phyloP scores from a whole-genome alignment of 2,888 invertebrate genomes.

The Agrotis ipsilon region DNA sequence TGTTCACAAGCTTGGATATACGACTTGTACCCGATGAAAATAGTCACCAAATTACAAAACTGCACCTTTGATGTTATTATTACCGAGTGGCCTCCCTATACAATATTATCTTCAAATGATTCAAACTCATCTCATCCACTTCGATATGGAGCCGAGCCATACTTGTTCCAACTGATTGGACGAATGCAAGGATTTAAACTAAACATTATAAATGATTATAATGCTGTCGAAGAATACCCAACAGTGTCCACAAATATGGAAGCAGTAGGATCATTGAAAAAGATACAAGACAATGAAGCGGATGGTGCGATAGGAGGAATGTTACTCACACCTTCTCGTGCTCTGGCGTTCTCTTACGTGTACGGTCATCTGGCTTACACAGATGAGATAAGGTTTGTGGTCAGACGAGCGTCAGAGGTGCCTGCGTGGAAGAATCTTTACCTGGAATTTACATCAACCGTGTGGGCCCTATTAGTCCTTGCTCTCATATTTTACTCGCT shows the following conservation, averaged over 20 bases:
- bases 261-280: constrained; percentile 68
- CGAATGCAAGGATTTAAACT: constrained; percentile 72
- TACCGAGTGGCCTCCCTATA: constrained; percentile 75
- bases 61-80: constrained; percentile 74
- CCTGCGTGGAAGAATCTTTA: constrained; percentile 65
- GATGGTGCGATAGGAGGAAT: constrained; percentile 54
- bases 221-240: constrained; percentile 66
- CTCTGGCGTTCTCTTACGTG: constrained; percentile 48
- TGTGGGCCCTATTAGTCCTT: constrained; percentile 56
- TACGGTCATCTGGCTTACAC: constrained; percentile 47
- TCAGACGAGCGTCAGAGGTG: constrained; percentile 40
- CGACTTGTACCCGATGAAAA: constrained; percentile 70
- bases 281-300: constrained; percentile 54
- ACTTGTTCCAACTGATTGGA: constrained; percentile 70
- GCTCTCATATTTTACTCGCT: constrained; percentile 49
- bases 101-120: constrained; percentile 41
- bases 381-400: constrained; percentile 57
- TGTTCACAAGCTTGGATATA: constrained; percentile 62
- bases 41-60: constrained; percentile 70
- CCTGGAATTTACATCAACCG: constrained; percentile 54
- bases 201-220: constrained; percentile 65
- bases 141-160: constrained; percentile 69
- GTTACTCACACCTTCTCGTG: constrained; percentile 52
- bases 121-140: constrained; percentile 26
- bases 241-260: constrained; percentile 66